Percentiles rank a stretch among this genome's conserved stretches.
These are phyloP conservation scores for Uria aalge DNA, from an alignment of 2,113 vertebrate species.

Conservation along the genomic window DNA sequence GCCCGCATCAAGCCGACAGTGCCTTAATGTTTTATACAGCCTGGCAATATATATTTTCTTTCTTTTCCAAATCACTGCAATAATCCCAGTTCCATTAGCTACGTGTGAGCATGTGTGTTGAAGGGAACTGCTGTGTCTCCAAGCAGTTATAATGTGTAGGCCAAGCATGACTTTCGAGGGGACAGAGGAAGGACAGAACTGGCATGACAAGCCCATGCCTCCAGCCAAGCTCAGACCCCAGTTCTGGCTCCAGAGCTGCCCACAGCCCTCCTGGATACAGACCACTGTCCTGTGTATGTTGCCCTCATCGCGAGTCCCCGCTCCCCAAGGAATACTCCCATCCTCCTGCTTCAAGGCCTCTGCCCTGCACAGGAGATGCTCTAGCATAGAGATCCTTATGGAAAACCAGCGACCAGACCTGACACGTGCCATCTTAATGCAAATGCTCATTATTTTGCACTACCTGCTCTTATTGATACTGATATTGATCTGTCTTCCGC, in stretches of 20 bases:
- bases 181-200: background rate
- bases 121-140: background rate
- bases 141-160: background rate
- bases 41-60: background rate
- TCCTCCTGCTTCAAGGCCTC: background rate
- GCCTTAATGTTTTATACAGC: background rate
- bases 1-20: background rate
- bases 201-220: background rate
- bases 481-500: background rate
- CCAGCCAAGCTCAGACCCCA: background rate
- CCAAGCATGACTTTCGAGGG: background rate
- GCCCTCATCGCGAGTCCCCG: background rate
- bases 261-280: background rate
- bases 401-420: background rate
- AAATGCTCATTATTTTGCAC: background rate
- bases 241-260: background rate
- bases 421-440: background rate
- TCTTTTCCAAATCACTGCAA: background rate
- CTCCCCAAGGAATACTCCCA: background rate
- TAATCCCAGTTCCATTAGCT: background rate
- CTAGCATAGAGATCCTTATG: background rate
- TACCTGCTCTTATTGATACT: background rate
- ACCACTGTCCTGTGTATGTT: background rate
- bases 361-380: background rate
- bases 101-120: background rate